A percentile compares a stretch with the other conserved stretches of the same genome.
phyloP scores from a whole-genome alignment of 23 tunicate species.

The Clavelina lepadiformis region DNA sequence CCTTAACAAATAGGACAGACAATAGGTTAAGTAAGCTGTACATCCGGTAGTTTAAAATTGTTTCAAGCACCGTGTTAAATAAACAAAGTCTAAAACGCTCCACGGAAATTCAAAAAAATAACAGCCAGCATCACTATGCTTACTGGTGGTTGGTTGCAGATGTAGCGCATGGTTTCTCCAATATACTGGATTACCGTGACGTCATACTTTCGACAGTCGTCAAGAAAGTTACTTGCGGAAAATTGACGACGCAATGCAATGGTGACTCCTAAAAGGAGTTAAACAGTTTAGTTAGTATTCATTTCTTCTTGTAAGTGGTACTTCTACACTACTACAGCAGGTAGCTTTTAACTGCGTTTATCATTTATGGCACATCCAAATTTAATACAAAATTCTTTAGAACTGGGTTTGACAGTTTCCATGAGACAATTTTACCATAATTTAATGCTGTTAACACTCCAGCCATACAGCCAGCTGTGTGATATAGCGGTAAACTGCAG shows the following conservation, averaged over 20 bases:
- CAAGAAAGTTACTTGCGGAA: slow-evolving; percentile 40
- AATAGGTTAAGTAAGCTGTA: not conserved
- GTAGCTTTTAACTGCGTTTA: no score
- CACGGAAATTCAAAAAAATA: not conserved
- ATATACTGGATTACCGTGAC: slow-evolving; percentile 48
- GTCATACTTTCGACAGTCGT: slow-evolving; percentile 38
- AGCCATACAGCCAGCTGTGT: slow-evolving; percentile 10
- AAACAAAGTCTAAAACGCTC: not conserved
- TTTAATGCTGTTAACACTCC: not conserved
- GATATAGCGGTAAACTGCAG: slow-evolving; percentile 14
- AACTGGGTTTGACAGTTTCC: no score
- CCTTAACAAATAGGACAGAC: not conserved
- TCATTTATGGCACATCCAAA: no score
- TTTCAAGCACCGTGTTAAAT: not conserved
- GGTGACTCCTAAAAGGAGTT: slow-evolving; percentile 18
- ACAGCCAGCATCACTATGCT: no score
- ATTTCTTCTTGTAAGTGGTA: no score
- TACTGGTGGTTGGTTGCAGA: slow-evolving; percentile 48
- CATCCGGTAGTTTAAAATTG: not conserved
- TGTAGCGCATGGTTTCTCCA: slow-evolving; percentile 49
- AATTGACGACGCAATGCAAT: slow-evolving; percentile 30
- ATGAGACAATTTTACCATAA: no score
- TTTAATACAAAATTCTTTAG: no score
- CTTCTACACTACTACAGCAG: no score
- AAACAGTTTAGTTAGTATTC: no score